Base-by-base conservation (phyloP, 2,797 vertebrate genomes). In the Cheirogaleus major region DNA sequence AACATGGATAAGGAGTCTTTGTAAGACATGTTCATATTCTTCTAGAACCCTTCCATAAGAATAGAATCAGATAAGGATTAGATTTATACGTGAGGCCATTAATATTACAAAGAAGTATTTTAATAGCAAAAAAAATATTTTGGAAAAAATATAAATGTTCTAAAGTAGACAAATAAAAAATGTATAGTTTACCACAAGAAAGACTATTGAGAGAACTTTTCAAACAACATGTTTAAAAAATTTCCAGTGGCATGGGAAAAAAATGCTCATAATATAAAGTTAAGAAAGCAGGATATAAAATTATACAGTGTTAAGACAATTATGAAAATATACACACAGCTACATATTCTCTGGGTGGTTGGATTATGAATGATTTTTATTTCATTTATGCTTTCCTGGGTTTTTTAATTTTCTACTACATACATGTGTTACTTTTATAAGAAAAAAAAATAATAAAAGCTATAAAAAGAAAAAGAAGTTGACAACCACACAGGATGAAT, bases 81-180 rank as follows among this genome's bases (percentile, higher is more conserved):
- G 35, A 17, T 38, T 73, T 88, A 22, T 1, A 82, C 32, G 4
- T 20, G 15, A 22, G 32, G 50, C 45, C 75, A 84, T 76, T 94
- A 83, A 38, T 55, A 86, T 23, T 50, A 67, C 30, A 88, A 38
- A 52, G 25, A 93, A 94, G 30, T n/a, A 61, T 61, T 91, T 94
- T 73, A 76, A 89, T 38, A 76, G 27, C 11, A 73, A 88, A 93
- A 59, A 48, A 69, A 3, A 11, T 11, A 59, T 94, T 73, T 72
- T 89, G 2, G 25, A 87, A 83, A 82, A 91, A 80, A 57, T 0
- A 22, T 57, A 81, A 75, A 79, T 48, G 9, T 82, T 43, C 27
- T 32, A 89, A 89, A 50, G 57, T 32, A 78, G 67, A 55, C 69
- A 80, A 94, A 92, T 45, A 94, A 89, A 80, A 94, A 91, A 94